Conservation (phyloP, 2,888 invertebrate genomes). For the Drosophila sordidula region DNA sequence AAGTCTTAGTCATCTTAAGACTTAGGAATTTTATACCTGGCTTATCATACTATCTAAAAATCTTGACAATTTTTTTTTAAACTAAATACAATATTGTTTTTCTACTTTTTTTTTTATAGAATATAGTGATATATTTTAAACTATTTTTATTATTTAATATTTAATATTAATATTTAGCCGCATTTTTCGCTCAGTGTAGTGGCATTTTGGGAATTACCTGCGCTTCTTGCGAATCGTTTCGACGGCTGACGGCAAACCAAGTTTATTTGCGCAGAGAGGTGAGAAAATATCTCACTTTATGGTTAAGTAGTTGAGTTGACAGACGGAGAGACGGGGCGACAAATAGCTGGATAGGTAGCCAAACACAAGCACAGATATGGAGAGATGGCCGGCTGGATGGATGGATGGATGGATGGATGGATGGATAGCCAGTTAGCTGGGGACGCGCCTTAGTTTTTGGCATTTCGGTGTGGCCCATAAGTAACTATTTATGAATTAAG, state of each 20-base stretch:
- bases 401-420: slow-evolving; percentile 16
- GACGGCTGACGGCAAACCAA: slow-evolving; percentile 41
- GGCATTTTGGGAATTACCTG: slow-evolving; percentile 73
- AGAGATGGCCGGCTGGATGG: slow-evolving; percentile 14
- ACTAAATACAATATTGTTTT: no score
- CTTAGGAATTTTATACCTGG: no score
- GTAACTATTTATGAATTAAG: slow-evolving; percentile 80
- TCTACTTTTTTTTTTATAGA: no score
- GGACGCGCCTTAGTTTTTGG: slow-evolving; percentile 64
- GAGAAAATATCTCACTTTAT: slow-evolving; percentile 73
- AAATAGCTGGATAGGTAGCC: slow-evolving; percentile 9
- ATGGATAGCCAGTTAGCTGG: slow-evolving; percentile 25
- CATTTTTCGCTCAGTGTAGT: slow-evolving; percentile 42
- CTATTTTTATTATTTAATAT: no score
- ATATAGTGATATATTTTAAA: not conserved
- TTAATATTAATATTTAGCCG: no score
- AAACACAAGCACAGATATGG: slow-evolving; percentile 3
- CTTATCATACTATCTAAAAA: no score
- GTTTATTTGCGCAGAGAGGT: slow-evolving; percentile 61
- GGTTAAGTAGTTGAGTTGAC: slow-evolving; percentile 74
- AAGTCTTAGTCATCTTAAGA: no score
- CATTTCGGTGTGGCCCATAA: slow-evolving; percentile 61
- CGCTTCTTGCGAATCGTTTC: slow-evolving; percentile 73
- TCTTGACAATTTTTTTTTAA: no score
- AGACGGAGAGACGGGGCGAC: slow-evolving; percentile 16